Conservation (phyloP, 2,113 vertebrate species). For the Illadopsis cleaveri region DNA sequence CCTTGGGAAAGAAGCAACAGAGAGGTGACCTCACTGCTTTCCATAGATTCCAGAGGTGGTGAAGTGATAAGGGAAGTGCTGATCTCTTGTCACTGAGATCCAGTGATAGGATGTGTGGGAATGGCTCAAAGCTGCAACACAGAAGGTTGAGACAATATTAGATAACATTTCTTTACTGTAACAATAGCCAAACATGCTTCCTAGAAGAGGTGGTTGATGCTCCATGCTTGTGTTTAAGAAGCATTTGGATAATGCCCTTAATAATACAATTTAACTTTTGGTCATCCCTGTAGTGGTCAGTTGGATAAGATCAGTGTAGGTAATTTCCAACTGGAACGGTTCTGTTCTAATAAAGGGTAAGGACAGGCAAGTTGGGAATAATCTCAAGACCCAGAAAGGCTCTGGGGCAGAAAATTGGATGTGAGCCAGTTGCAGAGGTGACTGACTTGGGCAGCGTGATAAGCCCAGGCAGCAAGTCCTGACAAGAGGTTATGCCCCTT, state of each 20-base stretch:
- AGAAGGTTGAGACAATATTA: background rate
- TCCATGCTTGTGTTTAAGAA: background rate
- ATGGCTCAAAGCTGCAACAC: background rate
- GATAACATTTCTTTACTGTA: background rate
- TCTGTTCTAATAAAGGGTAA: background rate
- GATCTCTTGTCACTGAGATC: background rate
- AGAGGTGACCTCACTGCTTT: background rate
- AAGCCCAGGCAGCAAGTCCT: background rate
- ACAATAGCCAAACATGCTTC: background rate
- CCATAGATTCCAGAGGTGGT: background rate
- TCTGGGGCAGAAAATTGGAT: background rate
- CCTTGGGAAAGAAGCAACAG: background rate
- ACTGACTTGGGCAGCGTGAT: background rate
- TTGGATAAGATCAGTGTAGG: background rate
- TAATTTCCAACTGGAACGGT: background rate
- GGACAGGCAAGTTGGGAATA: background rate
- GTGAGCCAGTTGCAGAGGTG: background rate
- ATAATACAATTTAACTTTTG: background rate
- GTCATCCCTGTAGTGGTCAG: background rate
- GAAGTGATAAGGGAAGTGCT: background rate
- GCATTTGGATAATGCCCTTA: background rate
- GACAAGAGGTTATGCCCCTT: background rate
- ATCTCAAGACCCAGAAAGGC: background rate
- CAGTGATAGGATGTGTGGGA: background rate
- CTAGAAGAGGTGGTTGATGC: background rate